These are phyloP conservation scores for Molossus alvarezi DNA, from an alignment of 2,797 vertebrate genomes.

Conservation along the genomic window DNA sequence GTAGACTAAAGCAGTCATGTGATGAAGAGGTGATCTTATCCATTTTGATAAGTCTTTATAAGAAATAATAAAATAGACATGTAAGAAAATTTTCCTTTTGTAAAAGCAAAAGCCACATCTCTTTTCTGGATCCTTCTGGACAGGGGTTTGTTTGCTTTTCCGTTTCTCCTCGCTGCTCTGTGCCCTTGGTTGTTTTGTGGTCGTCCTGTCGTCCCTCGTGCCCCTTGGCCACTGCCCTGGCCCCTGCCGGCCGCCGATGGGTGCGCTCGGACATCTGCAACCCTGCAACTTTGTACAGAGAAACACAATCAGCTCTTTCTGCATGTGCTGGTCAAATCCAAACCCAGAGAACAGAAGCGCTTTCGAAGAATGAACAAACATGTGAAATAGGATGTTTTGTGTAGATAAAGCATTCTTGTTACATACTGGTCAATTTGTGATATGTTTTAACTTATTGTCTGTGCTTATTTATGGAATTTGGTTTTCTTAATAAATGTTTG, in stretches of 20 bases:
- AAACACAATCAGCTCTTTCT: constrained; percentile 92
- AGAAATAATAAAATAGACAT: constrained; percentile 74
- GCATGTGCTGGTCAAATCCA: constrained; percentile 96
- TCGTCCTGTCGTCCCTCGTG: constrained; percentile 86
- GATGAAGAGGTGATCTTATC: constrained; percentile 75
- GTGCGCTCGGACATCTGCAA: constrained; percentile 88
- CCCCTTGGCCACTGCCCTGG: constrained; percentile 87
- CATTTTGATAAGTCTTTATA: constrained; percentile 88
- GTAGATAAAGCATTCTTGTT: constrained; percentile 98
- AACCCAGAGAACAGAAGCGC: constrained; percentile 91
- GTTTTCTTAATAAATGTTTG: constrained; percentile 99
- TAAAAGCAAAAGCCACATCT: constrained; percentile 82
- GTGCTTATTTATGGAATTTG: constrained; percentile 97
- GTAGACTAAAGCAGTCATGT: constrained; percentile 58
- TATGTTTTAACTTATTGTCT: constrained; percentile 97
- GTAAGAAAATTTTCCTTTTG: constrained; percentile 76
- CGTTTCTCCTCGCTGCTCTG: constrained; percentile 79
- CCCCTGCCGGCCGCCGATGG: constrained; percentile 86
- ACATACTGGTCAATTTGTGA: constrained; percentile 98
- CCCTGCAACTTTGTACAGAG: constrained; percentile 91
- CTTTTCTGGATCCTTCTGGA: constrained; percentile 84
- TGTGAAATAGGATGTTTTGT: constrained; percentile 99
- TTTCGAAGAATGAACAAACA: constrained; percentile 92
- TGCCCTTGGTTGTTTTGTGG: constrained; percentile 86
- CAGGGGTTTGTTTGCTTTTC: constrained; percentile 81